phyloP scores from a whole-genome alignment of 2,113 vertebrate species.

The Suricata suricatta region DNA sequence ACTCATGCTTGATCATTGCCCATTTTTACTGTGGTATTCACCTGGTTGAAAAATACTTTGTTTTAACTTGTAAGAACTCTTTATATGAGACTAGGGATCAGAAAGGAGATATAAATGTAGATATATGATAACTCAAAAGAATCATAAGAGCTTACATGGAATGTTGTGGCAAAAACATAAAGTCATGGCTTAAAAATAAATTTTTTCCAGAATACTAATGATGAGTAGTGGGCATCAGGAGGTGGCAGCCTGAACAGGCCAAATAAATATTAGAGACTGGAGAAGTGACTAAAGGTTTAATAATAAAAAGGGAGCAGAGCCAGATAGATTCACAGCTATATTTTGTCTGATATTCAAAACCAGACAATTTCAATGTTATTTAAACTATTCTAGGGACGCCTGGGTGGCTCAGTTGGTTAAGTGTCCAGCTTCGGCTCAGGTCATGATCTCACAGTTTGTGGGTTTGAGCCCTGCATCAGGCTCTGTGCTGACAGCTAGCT shows the following conservation, averaged over 20 bases:
- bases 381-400: background rate
- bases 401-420: too few species aligned
- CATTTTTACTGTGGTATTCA: background rate
- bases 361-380: constrained; percentile 24
- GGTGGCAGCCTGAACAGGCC: background rate
- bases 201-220: background rate
- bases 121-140: background rate
- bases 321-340: background rate
- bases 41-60: constrained; percentile 10
- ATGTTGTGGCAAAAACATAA: background rate
- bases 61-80: background rate
- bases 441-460: too few species aligned
- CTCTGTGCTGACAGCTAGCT: too few species aligned
- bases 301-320: background rate
- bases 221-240: background rate
- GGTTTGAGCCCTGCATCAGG: too few species aligned
- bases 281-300: constrained; percentile 27
- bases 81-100: background rate
- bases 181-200: background rate
- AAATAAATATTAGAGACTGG: background rate
- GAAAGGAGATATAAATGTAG: background rate
- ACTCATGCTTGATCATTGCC: background rate
- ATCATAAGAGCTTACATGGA: background rate
- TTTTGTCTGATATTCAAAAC: background rate
- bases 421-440: too few species aligned